Evolutionary conservation across 2,797 vertebrate genomes (phyloP).

Genomic region (Danio albolineatus): DNA sequence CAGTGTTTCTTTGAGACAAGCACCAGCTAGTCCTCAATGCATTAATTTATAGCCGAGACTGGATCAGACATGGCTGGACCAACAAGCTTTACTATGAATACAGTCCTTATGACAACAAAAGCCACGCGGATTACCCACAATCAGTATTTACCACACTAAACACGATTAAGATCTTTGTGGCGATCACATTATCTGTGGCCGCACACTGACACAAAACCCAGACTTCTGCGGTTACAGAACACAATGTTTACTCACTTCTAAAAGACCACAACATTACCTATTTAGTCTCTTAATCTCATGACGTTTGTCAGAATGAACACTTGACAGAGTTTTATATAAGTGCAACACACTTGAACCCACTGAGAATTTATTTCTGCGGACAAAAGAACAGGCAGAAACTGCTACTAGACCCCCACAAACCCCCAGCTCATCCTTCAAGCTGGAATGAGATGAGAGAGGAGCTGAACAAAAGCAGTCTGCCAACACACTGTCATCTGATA

Average conservation of each 20-base stretch:
- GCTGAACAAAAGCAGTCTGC: conserved; percentile 39
- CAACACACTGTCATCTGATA: conserved; percentile 38
- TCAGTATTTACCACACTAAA: neutral
- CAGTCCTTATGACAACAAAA: conserved; percentile 15
- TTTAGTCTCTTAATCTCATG: conserved; percentile 2
- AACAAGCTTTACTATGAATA: conserved; percentile 11
- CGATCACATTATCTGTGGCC: conserved; percentile 23
- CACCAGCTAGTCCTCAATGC: conserved; percentile 18
- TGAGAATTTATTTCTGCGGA: neutral
- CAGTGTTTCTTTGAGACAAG: conserved; percentile 19
- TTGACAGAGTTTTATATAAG: neutral
- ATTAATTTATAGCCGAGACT: neutral
- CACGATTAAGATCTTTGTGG: neutral
- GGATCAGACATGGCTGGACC: conserved; percentile 10
- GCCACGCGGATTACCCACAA: conserved; percentile 1
- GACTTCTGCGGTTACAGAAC: neutral
- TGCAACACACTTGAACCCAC: neutral
- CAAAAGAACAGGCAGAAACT: conserved; percentile 13
- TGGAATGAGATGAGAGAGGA: conserved; percentile 34
- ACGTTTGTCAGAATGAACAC: conserved; percentile 7
- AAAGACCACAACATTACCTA: conserved; percentile 20
- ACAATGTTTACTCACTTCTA: neutral
- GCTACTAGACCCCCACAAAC: conserved; percentile 4
- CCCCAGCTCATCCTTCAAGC: conserved; percentile 19
- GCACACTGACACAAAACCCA: neutral